A percentile compares a stretch with the other conserved stretches of the same genome.
Evolutionary conservation across 1,140 invertebrate species (phyloP).

Genomic region (Hypsibius dujardini): DNA sequence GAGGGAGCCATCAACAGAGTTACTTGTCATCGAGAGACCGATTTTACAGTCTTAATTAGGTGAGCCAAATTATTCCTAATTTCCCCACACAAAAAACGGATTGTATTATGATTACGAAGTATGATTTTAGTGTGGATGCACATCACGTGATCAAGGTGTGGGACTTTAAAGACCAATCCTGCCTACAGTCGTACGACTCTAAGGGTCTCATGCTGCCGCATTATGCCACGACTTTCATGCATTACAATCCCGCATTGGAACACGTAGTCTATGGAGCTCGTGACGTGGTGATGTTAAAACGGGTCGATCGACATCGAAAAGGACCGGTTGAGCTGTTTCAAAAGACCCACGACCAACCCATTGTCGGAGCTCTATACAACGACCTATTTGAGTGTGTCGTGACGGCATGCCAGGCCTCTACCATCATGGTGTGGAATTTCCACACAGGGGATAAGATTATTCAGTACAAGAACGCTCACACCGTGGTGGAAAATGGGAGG

Average conservation of each 20-base stretch:
- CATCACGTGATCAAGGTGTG: background rate
- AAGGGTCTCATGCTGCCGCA: background rate
- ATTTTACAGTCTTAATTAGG: background rate
- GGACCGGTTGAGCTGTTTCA: background rate
- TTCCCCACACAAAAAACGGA: too few species aligned
- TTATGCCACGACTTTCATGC: background rate
- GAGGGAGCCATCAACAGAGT: constrained; percentile 1
- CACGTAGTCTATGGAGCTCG: background rate
- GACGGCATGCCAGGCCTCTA: constrained; percentile 28
- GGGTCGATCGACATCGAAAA: background rate
- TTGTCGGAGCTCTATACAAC: constrained; percentile 4
- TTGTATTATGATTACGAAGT: too few species aligned
- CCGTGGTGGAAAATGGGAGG: constrained; percentile 24
- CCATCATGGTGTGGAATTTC: constrained; percentile 30
- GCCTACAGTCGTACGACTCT: background rate
- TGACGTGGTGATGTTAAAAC: background rate
- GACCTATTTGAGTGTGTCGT: constrained; percentile 24
- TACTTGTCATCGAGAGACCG: background rate
- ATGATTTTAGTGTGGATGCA: background rate
- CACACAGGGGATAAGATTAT: constrained; percentile 28
- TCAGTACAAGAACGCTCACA: constrained; percentile 29
- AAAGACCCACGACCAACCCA: constrained; percentile 14
- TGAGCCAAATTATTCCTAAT: too few species aligned
- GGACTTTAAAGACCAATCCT: constrained; percentile 15
- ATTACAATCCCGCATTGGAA: constrained; percentile 3